phyloP scores from a whole-genome alignment of 2,797 vertebrate genomes.

The Cyclura pinguis region DNA sequence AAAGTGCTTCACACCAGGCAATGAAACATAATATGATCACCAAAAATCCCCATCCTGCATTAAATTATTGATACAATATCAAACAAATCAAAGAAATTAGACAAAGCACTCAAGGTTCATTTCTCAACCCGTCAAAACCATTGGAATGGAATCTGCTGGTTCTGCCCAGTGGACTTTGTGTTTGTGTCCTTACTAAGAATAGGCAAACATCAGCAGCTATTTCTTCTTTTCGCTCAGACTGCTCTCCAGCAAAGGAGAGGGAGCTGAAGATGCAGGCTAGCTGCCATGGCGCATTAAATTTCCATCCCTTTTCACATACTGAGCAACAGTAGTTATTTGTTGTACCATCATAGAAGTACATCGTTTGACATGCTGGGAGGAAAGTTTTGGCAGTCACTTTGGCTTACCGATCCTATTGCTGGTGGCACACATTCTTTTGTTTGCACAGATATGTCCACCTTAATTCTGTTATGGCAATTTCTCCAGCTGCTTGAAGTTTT shows the following conservation, averaged over 20 bases:
- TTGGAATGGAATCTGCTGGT: not conserved
- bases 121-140: not conserved
- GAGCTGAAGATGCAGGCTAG: not conserved
- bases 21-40: not conserved
- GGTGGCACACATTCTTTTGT: not conserved
- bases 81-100: not conserved
- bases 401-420: slow-evolving; percentile 3
- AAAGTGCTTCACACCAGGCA: not conserved
- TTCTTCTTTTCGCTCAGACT: not conserved
- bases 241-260: not conserved
- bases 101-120: not conserved
- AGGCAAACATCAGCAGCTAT: not conserved
- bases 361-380: not conserved
- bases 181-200: not conserved
- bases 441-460: not conserved
- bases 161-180: not conserved
- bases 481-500: not conserved
- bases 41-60: not conserved
- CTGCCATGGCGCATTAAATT: not conserved
- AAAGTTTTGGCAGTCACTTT: not conserved
- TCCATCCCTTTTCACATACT: not conserved
- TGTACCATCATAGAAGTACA: not conserved
- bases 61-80: not conserved
- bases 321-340: slow-evolving; percentile 6
- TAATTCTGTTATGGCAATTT: slow-evolving; percentile 3